Evolutionary conservation across 2,888 invertebrate genomes (phyloP), one percentile per base, ranked within the genome.

Genomic region (Adelphocoris suturalis): DNA sequence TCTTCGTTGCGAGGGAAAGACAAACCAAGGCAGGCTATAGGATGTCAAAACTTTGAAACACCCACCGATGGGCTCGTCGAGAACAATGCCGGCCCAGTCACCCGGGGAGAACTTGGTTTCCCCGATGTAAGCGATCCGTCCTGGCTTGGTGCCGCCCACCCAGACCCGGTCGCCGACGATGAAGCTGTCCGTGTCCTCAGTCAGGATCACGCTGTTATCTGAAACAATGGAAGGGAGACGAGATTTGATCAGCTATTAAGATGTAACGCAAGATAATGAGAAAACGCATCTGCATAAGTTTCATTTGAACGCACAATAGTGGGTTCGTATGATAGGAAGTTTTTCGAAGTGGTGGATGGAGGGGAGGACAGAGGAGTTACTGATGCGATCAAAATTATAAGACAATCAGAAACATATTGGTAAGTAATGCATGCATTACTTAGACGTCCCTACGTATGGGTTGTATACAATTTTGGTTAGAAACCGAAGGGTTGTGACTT

Each of bases 21-120:
- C 68, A 23, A n/a, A 13, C 68, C 27, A 11, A 57, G 57, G 7
- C 57, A 57, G 57, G 57, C n/a, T n/a, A n/a, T 16, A 0, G 11
- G 68, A 68, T 68, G 68, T 68, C 68, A 68, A 68, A 68, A 13
- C 2, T 61, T 68, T 23, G 47, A 78, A 78, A 78, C 82, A 92
- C 94, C 94, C 94, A 97, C 99, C 99, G 92, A 97, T 96, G 68
- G 98, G 96, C 92, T 98, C 98, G 93, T 99, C 99, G 92, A 99
- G 95, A 91, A 98, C 99, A 90, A 99, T 96, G 85, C 99, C 99
- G 84, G 98, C 99, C 99, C 99, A 99, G 92, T 99, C 98, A 90
- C 99, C 99, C 27, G 98, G 98, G 19, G 99, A 99, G 94, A 99
- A 99, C 93, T 98, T 97, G 86, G 99, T 98, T 93, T 98, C 98